These are phyloP conservation scores for Danio aesculapii DNA, from an alignment of 2,797 vertebrate genomes.

Conservation along the genomic window DNA sequence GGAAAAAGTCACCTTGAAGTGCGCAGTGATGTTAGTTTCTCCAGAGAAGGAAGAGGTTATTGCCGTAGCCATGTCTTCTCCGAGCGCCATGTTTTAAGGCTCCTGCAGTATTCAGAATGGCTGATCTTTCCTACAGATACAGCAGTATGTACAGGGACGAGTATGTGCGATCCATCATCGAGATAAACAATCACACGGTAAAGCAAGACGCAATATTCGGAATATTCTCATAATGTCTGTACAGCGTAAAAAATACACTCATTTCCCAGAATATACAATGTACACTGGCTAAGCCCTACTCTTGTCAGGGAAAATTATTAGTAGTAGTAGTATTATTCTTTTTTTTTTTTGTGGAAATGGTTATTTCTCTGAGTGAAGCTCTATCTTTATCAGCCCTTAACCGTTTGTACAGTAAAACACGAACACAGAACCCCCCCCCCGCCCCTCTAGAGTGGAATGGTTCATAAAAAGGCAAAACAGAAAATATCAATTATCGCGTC, in stretches of 20 bases:
- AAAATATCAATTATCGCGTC: constrained; percentile 57
- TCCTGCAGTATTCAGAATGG: constrained; percentile 74
- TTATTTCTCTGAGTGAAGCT: constrained; percentile 50
- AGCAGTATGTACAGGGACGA: constrained; percentile 64
- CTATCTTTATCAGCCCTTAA: constrained; percentile 58
- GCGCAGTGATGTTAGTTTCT: constrained; percentile 9
- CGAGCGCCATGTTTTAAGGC: constrained; percentile 65
- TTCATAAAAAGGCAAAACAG: constrained; percentile 48
- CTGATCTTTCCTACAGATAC: constrained; percentile 82
- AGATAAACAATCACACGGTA: constrained; percentile 26
- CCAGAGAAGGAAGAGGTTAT: constrained; percentile 36
- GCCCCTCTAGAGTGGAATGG: constrained; percentile 53
- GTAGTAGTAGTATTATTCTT: no score
- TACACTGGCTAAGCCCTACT: constrained; percentile 26
- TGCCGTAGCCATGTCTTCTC: constrained; percentile 39
- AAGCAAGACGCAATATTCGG: constrained; percentile 24
- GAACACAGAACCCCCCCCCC: constrained; percentile 7
- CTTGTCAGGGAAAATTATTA: constrained; percentile 5
- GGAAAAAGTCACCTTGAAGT: constrained; percentile 1
- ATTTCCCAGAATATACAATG: constrained; percentile 37
- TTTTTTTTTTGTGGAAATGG: no score
- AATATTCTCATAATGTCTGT: constrained; percentile 48
- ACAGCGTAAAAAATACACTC: constrained; percentile 46
- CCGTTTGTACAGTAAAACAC: constrained; percentile 40
- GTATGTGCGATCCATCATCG: constrained; percentile 4